Percentiles rank a stretch among this genome's conserved stretches.
These are phyloP conservation scores for Habrosyne pyritoides DNA, from an alignment of 2,888 invertebrate species.

Conservation along the genomic window DNA sequence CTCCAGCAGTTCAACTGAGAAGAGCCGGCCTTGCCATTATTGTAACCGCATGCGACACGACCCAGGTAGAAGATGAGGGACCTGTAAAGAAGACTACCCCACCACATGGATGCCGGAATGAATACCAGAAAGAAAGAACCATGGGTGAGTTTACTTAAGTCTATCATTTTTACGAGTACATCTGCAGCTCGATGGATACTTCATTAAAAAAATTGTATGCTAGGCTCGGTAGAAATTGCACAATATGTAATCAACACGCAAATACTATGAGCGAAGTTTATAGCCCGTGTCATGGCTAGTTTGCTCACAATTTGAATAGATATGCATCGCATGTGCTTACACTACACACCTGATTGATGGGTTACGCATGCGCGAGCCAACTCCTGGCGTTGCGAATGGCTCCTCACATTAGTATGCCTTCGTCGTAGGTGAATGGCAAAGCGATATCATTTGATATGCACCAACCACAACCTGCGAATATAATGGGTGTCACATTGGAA, in stretches of 20 bases:
- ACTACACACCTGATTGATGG: not conserved
- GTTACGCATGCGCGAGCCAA: not conserved
- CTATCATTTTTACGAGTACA: no score
- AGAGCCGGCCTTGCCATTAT: no score
- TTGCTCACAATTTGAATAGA: constrained; percentile 1
- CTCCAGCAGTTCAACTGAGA: no score
- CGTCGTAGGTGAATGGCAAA: not conserved
- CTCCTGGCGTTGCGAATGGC: not conserved
- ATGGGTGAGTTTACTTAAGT: no score
- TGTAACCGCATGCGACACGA: no score
- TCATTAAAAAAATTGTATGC: not conserved
- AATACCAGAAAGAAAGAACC: no score
- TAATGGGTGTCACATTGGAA: not conserved
- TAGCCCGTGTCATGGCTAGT: constrained; percentile 7
- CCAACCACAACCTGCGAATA: not conserved
- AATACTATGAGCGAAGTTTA: not conserved
- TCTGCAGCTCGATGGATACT: no score
- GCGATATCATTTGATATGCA: not conserved
- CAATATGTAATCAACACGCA: not conserved
- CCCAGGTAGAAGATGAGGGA: no score
- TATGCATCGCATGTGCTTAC: not conserved
- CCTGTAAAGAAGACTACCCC: no score
- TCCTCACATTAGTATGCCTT: not conserved
- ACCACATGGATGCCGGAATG: no score
- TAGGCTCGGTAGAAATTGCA: not conserved